Conservation (phyloP, 2,113 vertebrate species). For the Lota lota region DNA sequence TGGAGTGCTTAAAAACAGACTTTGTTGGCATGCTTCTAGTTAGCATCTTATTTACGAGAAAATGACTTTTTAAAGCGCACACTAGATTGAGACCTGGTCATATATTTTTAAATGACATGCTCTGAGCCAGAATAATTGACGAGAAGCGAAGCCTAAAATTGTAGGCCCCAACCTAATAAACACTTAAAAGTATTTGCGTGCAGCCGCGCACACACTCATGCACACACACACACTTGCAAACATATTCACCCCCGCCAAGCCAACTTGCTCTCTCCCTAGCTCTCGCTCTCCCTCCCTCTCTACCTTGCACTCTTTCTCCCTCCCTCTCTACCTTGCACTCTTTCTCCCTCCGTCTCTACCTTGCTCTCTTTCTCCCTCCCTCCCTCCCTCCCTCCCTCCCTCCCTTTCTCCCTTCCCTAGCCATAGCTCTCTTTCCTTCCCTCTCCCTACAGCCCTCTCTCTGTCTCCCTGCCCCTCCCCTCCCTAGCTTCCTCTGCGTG, state of each 20-base stretch:
- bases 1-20: constrained; percentile 49
- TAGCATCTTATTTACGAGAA: constrained; percentile 59
- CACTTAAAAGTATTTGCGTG: neutral
- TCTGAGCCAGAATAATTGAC: constrained; percentile 33
- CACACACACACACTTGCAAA: neutral
- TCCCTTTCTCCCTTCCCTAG: no score
- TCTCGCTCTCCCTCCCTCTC: no score
- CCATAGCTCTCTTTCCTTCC: no score
- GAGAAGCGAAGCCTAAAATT: constrained; percentile 30
- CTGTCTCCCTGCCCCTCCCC: no score
- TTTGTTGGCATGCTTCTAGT: constrained; percentile 38
- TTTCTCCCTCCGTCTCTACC: no score
- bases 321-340: no score
- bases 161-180: constrained; percentile 36
- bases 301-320: no score
- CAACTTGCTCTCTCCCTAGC: no score
- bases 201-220: neutral
- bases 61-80: constrained; percentile 39
- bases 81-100: constrained; percentile 46
- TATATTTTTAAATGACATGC: constrained; percentile 41
- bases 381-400: no score
- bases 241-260: neutral
- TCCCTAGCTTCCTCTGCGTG: neutral
- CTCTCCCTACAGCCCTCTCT: no score
- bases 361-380: no score